A percentile compares a stretch with the other conserved stretches of the same genome.
phyloP scores from a whole-genome alignment of 2,888 invertebrate genomes.

The Drosophila melanosoma region DNA sequence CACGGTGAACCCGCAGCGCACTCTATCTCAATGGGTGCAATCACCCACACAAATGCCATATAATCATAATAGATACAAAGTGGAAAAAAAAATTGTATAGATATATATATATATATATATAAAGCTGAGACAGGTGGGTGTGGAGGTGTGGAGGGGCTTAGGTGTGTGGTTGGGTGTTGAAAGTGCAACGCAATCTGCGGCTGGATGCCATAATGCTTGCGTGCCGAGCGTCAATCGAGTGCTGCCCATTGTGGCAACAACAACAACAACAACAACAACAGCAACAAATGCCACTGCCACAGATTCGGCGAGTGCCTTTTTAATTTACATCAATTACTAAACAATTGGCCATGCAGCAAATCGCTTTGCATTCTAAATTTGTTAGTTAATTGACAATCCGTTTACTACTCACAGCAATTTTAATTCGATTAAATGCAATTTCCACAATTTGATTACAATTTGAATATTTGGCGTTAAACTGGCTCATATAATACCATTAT shows the following conservation, averaged over 20 bases:
- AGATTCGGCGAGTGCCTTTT: conserved; percentile 34
- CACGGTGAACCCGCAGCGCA: conserved; percentile 9
- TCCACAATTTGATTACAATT: conserved; percentile 24
- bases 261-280: conserved; percentile 38
- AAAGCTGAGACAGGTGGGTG: not conserved
- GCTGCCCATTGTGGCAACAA: conserved; percentile 18
- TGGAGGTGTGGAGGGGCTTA: not conserved
- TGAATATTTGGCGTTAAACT: not conserved
- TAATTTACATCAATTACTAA: conserved; percentile 66
- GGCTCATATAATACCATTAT: not conserved
- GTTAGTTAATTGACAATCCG: conserved; percentile 25
- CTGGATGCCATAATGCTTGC: conserved; percentile 31
- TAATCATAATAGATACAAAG: conserved; percentile 57
- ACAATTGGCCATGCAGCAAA: conserved; percentile 58
- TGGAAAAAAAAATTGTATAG: not conserved
- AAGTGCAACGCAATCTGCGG: conserved; percentile 43
- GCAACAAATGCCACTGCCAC: conserved; percentile 29
- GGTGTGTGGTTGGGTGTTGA: conserved; percentile 3
- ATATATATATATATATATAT: not conserved
- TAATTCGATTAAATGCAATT: conserved; percentile 27
- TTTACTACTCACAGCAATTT: conserved; percentile 4
- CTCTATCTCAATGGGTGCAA: conserved; percentile 69
- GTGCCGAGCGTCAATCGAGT: conserved; percentile 41
- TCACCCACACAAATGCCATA: conserved; percentile 64
- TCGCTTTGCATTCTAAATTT: conserved; percentile 17